Evolutionary conservation across 2,113 vertebrate genomes (phyloP).

Genomic region (Sterna hirundo): DNA sequence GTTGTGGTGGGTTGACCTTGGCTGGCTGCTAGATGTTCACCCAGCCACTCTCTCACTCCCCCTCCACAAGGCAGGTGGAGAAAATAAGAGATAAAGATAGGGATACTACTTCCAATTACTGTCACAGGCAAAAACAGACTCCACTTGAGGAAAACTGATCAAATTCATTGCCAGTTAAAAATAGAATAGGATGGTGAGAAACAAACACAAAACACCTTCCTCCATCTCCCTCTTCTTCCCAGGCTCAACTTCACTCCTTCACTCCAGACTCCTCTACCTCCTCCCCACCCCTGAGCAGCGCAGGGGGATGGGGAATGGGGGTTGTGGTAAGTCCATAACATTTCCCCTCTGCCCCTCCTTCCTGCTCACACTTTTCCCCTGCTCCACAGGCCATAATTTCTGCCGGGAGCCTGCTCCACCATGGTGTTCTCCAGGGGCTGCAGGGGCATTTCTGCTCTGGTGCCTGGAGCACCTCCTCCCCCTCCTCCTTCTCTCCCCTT

Average conservation of each 20-base stretch:
- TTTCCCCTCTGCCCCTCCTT: not conserved
- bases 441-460: not conserved
- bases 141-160: not conserved
- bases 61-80: not conserved
- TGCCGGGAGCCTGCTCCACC: too few relatives aligned
- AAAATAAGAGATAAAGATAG: not conserved
- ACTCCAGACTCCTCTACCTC: not conserved
- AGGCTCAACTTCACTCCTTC: not conserved
- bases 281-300: not conserved
- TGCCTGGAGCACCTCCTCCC: not conserved
- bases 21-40: not conserved
- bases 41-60: not conserved
- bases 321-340: not conserved
- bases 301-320: rapidly evolving
- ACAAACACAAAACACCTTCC: not conserved
- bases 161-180: not conserved
- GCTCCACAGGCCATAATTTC: too few relatives aligned
- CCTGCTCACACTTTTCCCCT: not conserved
- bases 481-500: not conserved
- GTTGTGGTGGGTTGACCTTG: not conserved
- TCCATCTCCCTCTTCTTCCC: not conserved
- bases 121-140: not conserved
- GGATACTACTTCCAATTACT: not conserved
- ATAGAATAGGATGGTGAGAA: not conserved
- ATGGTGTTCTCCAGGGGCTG: too few relatives aligned